Conservation (phyloP, 2,797 vertebrate species). For the Chlorospingus semifuscus region DNA sequence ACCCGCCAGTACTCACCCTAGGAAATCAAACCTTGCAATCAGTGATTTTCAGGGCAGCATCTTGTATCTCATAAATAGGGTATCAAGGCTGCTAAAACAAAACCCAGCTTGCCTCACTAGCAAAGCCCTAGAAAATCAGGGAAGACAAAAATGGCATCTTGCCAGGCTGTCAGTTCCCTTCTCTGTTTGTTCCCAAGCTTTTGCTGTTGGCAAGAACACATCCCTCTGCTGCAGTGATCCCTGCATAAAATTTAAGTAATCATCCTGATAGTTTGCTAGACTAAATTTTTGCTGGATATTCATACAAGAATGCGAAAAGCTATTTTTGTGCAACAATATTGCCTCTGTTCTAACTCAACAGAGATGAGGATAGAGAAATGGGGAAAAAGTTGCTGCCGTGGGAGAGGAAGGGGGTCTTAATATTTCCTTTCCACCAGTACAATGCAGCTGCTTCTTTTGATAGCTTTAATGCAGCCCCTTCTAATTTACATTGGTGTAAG, state of each 20-base stretch:
- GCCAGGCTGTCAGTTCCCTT: slow-evolving; percentile 16
- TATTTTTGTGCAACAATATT: neutral
- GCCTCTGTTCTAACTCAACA: neutral
- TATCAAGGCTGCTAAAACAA: neutral
- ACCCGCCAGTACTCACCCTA: neutral
- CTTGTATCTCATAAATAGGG: neutral
- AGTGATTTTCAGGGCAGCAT: neutral
- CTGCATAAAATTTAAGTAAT: slow-evolving; percentile 36
- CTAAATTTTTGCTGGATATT: slow-evolving; percentile 21
- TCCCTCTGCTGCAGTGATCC: slow-evolving; percentile 35
- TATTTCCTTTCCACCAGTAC: neutral
- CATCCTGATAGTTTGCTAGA: slow-evolving; percentile 29
- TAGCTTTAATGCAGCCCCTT: slow-evolving; percentile 28
- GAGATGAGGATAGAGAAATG: neutral
- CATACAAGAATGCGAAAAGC: neutral
- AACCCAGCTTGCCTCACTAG: neutral
- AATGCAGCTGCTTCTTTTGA: slow-evolving; percentile 21
- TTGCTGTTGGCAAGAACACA: slow-evolving; percentile 37
- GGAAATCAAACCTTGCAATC: neutral
- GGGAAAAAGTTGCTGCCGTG: neutral
- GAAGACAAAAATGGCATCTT: slow-evolving; percentile 23
- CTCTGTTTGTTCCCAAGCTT: slow-evolving; percentile 3
- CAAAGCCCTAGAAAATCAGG: neutral
- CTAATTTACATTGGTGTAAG: slow-evolving; percentile 57
- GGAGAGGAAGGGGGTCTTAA: neutral